These are phyloP conservation scores for Daubentonia madagascariensis DNA, from an alignment of 2,113 vertebrate genomes.

Conservation along the genomic window DNA sequence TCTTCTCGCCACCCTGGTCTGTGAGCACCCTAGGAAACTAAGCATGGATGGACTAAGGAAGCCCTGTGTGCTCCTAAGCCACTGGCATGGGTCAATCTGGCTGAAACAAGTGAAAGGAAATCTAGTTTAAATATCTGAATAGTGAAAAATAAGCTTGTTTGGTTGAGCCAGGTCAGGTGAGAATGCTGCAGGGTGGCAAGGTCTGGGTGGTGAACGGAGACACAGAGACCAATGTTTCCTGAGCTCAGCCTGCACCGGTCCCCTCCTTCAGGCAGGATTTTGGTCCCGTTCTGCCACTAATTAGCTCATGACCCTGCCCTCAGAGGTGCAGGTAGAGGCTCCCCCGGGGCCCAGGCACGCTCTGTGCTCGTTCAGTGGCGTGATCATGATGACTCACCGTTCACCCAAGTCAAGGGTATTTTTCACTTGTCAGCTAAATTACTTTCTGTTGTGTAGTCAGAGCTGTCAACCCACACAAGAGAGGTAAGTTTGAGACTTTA, in stretches of 20 bases:
- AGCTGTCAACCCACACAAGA: background rate
- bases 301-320: background rate
- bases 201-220: background rate
- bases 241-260: too few relatives aligned
- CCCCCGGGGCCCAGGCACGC: background rate
- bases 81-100: rapidly evolving
- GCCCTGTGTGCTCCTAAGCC: too few relatives aligned
- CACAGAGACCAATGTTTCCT: background rate
- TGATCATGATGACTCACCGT: background rate
- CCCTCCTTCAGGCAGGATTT: rapidly evolving
- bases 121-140: background rate
- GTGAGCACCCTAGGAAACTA: background rate
- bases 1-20: background rate
- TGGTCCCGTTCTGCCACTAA: background rate
- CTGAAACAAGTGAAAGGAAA: background rate
- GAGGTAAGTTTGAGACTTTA: background rate
- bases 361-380: background rate
- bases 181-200: rapidly evolving
- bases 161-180: too few relatives aligned
- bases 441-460: background rate
- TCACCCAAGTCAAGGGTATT: background rate
- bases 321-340: rapidly evolving
- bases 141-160: rapidly evolving
- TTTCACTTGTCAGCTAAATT: background rate
- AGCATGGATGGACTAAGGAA: too few relatives aligned